Evolutionary conservation across 2,113 vertebrate species (phyloP), one percentile per base, ranked within the genome.

Genomic region (Scomber scombrus): DNA sequence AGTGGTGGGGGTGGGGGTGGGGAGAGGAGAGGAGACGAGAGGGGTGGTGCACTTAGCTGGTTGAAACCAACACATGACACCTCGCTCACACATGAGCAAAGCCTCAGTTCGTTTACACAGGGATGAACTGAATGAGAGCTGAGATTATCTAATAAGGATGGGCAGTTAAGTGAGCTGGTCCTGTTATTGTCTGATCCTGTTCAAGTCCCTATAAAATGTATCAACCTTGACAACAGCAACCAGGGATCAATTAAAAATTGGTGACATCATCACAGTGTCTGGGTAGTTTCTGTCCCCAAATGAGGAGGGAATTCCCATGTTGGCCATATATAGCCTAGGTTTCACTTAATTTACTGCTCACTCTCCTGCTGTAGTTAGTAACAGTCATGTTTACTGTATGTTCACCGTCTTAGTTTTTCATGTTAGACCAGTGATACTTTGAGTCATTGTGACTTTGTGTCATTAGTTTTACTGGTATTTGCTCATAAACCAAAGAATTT

Each of bases 221-320:
- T 73, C 10, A 71, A 13, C 29, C 70, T 8, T 89, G 85, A 66
- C 76, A 75, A 71, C 76, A 79, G 60, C 68, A 67, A 85, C 85
- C 84, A 61, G 81, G 64, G 78, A 85, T 85, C 84, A 85, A 75
- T 87, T 85, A 58, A 72, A 61, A 60, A 79, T 72, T 31, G 81
- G 51, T 93, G 91, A 93, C 85, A 87, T 93, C 90, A 91, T 66
- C 65, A n/a, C 55, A 52, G 46, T 75, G 79, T 81, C 79, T 80
- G 70, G 72, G 62, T 71, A 19, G 63, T 65, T 71, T 85, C 75
- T 58, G 34, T 68, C 47, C 58, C 31, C 46, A 34, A 62, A 43
- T 46, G 8, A 63, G 58, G 50, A 74, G 55, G 63, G 61, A 78
- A 88, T 74, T 85, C 81, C 84, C 87, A 78, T 12, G 31, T 40